These are phyloP conservation scores for Chelon labrosus DNA, from an alignment of 2,797 vertebrate species.

Conservation along the genomic window DNA sequence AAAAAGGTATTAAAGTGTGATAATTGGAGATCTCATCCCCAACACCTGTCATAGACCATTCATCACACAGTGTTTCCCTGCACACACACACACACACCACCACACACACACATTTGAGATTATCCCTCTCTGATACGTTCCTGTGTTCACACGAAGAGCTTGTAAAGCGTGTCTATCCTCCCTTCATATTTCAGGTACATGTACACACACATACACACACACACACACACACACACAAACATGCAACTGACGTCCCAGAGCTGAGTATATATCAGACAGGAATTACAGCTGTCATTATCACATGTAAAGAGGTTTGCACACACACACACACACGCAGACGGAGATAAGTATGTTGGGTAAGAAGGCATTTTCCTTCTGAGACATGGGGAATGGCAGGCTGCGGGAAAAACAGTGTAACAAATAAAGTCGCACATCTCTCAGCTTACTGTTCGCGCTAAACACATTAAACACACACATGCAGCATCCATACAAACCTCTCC, in stretches of 20 bases:
- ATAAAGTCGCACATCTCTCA: conserved; percentile 65
- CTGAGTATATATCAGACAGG: conserved; percentile 71
- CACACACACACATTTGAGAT: conserved; percentile 52
- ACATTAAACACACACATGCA: conserved; percentile 54
- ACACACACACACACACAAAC: conserved; percentile 52
- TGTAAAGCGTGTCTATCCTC: conserved; percentile 54
- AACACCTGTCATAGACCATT: conserved; percentile 65
- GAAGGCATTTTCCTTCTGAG: conserved; percentile 63
- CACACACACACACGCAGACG: conserved; percentile 28
- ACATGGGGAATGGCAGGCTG: conserved; percentile 57
- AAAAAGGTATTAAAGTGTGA: conserved; percentile 74
- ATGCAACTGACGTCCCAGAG: conserved; percentile 69
- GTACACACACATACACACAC: conserved; percentile 43
- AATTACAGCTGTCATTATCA: conserved; percentile 82
- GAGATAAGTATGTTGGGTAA: conserved; percentile 58
- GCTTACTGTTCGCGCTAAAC: conserved; percentile 63
- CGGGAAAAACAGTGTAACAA: conserved; percentile 60
- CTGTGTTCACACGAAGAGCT: conserved; percentile 57
- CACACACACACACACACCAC: conserved; percentile 35
- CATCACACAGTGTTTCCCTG: conserved; percentile 52
- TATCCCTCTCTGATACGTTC: conserved; percentile 66
- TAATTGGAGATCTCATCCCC: conserved; percentile 74
- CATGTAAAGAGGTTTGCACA: conserved; percentile 65
- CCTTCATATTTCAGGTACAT: conserved; percentile 40
- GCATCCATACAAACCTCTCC: conserved; percentile 44